A percentile compares a stretch with the other conserved stretches of the same genome.
These are phyloP conservation scores for Athalia cordata DNA, from an alignment of 2,888 invertebrate species.

Conservation along the genomic window DNA sequence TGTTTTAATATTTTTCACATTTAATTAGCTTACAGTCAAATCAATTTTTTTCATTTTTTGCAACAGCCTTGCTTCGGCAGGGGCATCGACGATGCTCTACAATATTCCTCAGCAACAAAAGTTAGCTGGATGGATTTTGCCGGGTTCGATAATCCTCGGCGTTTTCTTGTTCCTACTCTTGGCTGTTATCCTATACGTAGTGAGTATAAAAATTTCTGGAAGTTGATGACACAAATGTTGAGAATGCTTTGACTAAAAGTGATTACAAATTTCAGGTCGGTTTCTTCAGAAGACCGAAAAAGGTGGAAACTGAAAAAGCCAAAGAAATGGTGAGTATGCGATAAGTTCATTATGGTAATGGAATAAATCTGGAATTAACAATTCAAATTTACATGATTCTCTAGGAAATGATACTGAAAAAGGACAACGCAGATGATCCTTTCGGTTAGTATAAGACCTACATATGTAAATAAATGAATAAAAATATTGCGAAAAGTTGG, in stretches of 20 bases:
- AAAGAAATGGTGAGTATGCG: constrained; percentile 6
- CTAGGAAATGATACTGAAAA: constrained; percentile 6
- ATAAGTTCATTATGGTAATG: background rate
- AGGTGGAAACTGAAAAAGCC: constrained; percentile 48
- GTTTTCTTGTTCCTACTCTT: background rate
- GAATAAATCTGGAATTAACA: too few species aligned
- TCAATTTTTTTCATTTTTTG: background rate
- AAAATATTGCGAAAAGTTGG: too few species aligned
- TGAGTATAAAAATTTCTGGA: background rate
- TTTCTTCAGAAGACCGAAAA: constrained; percentile 58
- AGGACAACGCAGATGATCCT: background rate
- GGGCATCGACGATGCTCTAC: constrained; percentile 24
- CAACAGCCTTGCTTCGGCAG: background rate
- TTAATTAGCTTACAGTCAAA: background rate
- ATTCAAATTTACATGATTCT: background rate
- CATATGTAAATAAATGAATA: too few species aligned
- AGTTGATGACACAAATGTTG: background rate
- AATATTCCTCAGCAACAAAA: constrained; percentile 12
- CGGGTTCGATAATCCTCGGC: constrained; percentile 4
- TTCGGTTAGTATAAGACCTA: too few species aligned
- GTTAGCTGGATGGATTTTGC: constrained; percentile 15
- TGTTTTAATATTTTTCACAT: background rate
- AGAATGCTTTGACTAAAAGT: background rate
- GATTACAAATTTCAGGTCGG: constrained; percentile 53
- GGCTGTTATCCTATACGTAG: background rate